Percentiles rank a stretch among this genome's conserved stretches.
phyloP scores from a whole-genome alignment of 2,888 invertebrate genomes.

The Agriopis leucophaearia region DNA sequence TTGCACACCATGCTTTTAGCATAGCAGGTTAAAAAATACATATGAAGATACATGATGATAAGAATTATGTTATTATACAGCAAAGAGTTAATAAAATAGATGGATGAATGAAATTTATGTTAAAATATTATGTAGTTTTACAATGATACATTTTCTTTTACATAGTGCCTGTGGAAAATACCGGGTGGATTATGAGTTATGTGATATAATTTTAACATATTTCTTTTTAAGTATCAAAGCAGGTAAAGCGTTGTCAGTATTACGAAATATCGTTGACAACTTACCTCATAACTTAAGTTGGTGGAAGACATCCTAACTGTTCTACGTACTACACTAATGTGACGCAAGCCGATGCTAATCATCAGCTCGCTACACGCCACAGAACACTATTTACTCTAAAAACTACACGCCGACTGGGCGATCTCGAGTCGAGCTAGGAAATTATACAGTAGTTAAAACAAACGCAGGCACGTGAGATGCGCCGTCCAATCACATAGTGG shows the following conservation, averaged over 20 bases:
- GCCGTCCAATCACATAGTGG: constrained; percentile 46
- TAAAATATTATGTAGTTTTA: too few relatives aligned
- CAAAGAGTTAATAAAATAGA: too few relatives aligned
- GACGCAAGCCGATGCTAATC: constrained; percentile 59
- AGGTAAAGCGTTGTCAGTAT: not conserved
- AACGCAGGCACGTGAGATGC: constrained; percentile 28
- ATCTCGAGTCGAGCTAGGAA: constrained; percentile 46
- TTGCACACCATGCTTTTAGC: too few relatives aligned
- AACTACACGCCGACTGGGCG: constrained; percentile 43
- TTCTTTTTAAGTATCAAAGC: not conserved
- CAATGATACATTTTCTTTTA: too few relatives aligned
- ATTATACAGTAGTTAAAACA: constrained; percentile 47
- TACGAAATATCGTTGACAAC: constrained; percentile 19
- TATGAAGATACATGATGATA: too few relatives aligned
- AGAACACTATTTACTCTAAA: too few relatives aligned
- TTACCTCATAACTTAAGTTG: constrained; percentile 73
- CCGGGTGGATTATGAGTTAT: too few relatives aligned
- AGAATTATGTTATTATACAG: too few relatives aligned
- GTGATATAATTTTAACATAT: not conserved
- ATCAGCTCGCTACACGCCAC: constrained; percentile 61
- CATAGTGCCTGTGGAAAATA: too few relatives aligned
- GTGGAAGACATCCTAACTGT: constrained; percentile 69
- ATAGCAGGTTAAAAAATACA: too few relatives aligned
- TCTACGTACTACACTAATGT: constrained; percentile 62
- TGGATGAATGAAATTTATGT: too few relatives aligned